Percentiles rank a stretch among this genome's conserved stretches.
Evolutionary conservation across 1,140 invertebrate genomes (phyloP).

Genomic region (Myzus persicae): DNA sequence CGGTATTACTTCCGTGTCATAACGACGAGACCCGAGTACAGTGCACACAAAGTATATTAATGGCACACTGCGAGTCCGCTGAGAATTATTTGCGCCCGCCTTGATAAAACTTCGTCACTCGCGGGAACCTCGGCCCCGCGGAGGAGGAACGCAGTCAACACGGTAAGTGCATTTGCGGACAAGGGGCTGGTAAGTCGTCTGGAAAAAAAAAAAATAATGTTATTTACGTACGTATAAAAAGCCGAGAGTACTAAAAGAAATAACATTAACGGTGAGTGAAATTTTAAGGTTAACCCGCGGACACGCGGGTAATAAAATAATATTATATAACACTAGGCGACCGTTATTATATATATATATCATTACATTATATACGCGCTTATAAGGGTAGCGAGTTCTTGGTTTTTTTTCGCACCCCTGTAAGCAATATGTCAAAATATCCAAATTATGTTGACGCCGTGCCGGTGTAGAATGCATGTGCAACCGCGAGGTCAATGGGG

Average conservation of each 20-base stretch:
- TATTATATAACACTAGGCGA: neutral
- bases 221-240: neutral
- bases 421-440: conserved; percentile 54
- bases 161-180: conserved; percentile 40
- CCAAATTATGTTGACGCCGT: conserved; percentile 40
- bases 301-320: conserved; percentile 31
- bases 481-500: conserved; percentile 41
- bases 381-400: neutral
- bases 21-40: neutral
- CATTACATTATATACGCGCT: neutral
- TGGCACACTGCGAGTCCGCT: neutral
- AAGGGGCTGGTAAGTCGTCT: conserved; percentile 2
- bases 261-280: conserved; percentile 27
- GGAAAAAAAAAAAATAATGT: neutral
- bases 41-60: neutral
- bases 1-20: neutral
- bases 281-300: conserved; percentile 23
- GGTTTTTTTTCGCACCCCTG: conserved; percentile 19
- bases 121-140: neutral
- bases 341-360: neutral
- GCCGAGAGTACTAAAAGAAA: neutral
- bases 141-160: neutral
- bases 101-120: neutral
- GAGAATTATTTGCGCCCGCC: neutral
- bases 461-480: neutral